Base-by-base conservation (phyloP, 2,113 vertebrate genomes). In the Nycticebus coucang region DNA sequence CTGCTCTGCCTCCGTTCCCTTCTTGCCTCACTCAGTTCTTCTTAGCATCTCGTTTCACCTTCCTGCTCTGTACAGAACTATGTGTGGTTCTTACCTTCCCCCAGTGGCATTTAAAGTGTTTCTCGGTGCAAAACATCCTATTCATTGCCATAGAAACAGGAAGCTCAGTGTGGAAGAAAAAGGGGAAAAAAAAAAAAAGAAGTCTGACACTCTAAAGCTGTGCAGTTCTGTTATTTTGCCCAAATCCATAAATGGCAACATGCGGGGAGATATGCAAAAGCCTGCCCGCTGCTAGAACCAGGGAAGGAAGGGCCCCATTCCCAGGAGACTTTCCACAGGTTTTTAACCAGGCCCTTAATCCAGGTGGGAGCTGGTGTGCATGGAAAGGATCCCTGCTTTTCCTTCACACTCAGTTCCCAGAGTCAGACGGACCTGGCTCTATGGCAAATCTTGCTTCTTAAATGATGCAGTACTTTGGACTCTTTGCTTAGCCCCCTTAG, bases 121-220 rank as follows among this genome's bases (percentile, higher is more conserved):
- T 96, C 97, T 98, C 96, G 95, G 97, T 97, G 97, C 97, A 98
- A 97, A 98, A 97, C 97, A 97, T 97, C 97, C 97, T 97, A 97
- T 97, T 97, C 97, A 98, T 98, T 96, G 96, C 97, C 97, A 98
- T 98, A 98, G 97, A 97, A 98, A 98, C 97, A 97, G 97, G 97
- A 97, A 98, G 92, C 97, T 96, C 95, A 62, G 95, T 94, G 96
- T 95, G 81, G 96, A 97, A 96, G 95, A 78, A 94, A 95, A 93
- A 74, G 82, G 13, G 71, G 59, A 55, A 93, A 78, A 81, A 68
- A 62, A 93, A 78, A 78, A 75, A 64, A 93, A 95, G 86, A 95
- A 95, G 96, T 96, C 97, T 98, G 95, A 86, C 97, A 96, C 89
- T 93, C 97, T 92, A 78, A 93, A 96, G 96, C 97, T 96, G 95